Conservation (phyloP, 2,797 vertebrate genomes). For the Leuciscus waleckii region DNA sequence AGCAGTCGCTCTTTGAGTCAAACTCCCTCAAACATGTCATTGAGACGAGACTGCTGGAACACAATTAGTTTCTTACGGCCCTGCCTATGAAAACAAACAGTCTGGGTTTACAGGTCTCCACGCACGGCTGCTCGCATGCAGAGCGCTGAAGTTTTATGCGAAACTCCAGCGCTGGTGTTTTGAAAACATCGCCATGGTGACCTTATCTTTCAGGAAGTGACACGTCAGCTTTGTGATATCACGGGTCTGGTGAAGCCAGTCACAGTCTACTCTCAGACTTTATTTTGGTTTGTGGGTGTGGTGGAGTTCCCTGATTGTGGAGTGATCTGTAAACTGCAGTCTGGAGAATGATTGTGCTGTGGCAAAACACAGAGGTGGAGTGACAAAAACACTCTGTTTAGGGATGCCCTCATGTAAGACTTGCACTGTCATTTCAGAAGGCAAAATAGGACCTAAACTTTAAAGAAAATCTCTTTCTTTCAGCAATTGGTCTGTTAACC, state of each 20-base stretch:
- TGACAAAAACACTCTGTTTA: background rate
- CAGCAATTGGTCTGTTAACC: too few species aligned
- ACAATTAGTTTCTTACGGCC: conserved; percentile 15
- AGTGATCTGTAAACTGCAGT: conserved; percentile 46
- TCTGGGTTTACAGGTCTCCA: conserved; percentile 26
- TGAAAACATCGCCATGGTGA: conserved; percentile 44
- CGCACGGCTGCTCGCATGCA: conserved; percentile 5
- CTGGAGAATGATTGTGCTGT: conserved; percentile 31
- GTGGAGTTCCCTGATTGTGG: conserved; percentile 42
- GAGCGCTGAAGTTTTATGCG: conserved; percentile 26
- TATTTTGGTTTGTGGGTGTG: conserved; percentile 31
- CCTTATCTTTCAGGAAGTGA: conserved; percentile 39
- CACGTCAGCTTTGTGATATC: conserved; percentile 32
- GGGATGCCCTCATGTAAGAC: background rate
- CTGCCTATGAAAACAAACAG: conserved; percentile 36
- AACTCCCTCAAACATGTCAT: conserved; percentile 32
- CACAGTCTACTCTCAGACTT: conserved; percentile 33
- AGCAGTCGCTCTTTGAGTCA: conserved; percentile 9
- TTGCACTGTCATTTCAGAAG: background rate
- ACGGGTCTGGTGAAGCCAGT: conserved; percentile 32
- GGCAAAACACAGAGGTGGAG: conserved; percentile 8
- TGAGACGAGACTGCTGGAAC: background rate
- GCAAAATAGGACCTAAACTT: too few species aligned
- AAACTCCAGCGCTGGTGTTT: conserved; percentile 40
- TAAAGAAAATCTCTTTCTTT: too few species aligned